Evolutionary conservation across 2,113 vertebrate species (phyloP), one percentile per base, ranked within the genome.

Genomic region (Poecile atricapillus): DNA sequence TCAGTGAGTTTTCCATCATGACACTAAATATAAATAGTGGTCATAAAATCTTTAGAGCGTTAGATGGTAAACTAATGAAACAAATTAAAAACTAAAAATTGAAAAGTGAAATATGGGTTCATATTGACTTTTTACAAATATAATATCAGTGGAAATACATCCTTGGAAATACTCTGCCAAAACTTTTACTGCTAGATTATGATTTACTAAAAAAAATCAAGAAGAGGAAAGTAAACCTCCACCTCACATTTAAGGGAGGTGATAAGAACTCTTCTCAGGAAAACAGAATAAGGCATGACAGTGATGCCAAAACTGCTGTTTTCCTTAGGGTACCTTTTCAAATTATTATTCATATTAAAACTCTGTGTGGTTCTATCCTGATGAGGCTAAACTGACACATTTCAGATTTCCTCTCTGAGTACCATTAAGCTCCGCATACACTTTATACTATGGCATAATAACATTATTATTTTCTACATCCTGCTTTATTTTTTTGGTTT

Each of bases 11-110:
- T 94, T 95, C 81, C 33, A 67, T 67, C 39, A 30, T 76, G 77
- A 81, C 78, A 69, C 60, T 76, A 69, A 73, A 68, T 65, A 84
- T 83, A 95, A 91, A 89, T 35, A 79, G 21, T 3, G 7, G 13
- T 39, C 74, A 63, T 89, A 89, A 95, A 93, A 81, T 75, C 88
- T 74, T 88, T 30, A 83, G 86, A 93, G 71, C 2, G 0, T 89
- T 83, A 92, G 60, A 89, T 79, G 83, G 73, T 43, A 90, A 94
- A 93, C 93, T 95, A 95, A 91, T 79, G 87, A 88, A 95, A 95
- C 62, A 94, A 94, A 97, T 90, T 60, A 79, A 94, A 95, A 89
- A 46, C 60, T 46, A 93, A 92, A 90, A 93, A 87, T 76, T 78
- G 79, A 78, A 86, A 95, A 93, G 33, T 93, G 80, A 96, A 94